A percentile compares a stretch with the other conserved stretches of the same genome.
phyloP scores from a whole-genome alignment of 2,888 invertebrate genomes.

The Pseudeuparius sepicola region DNA sequence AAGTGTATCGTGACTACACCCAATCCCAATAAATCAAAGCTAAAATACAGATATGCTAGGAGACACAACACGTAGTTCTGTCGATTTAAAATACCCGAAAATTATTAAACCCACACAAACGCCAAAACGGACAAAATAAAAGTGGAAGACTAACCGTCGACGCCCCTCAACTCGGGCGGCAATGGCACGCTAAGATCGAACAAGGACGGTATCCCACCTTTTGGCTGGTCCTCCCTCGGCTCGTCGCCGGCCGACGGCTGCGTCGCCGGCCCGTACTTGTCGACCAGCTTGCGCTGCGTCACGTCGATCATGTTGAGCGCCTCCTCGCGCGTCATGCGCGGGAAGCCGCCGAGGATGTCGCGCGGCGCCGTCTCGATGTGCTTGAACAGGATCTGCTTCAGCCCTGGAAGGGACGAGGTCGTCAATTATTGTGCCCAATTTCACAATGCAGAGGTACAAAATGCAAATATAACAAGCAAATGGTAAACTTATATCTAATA shows the following conservation, averaged over 20 bases:
- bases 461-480: too few relatives aligned
- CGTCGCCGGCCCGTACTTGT: constrained; percentile 34
- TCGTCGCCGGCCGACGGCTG: not conserved
- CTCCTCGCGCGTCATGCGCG: constrained; percentile 68
- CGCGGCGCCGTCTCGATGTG: constrained; percentile 87
- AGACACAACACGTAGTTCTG: too few relatives aligned
- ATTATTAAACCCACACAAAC: too few relatives aligned
- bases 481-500: too few relatives aligned
- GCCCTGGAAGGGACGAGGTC: too few relatives aligned
- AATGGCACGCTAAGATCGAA: constrained; percentile 36
- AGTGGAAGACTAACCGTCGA: constrained; percentile 29
- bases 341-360: constrained; percentile 84
- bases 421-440: too few relatives aligned
- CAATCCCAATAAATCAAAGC: too few relatives aligned
- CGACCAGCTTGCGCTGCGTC: constrained; percentile 42
- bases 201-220: constrained; percentile 33
- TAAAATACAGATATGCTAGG: too few relatives aligned
- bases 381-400: constrained; percentile 43
- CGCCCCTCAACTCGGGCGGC: constrained; percentile 30
- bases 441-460: too few relatives aligned
- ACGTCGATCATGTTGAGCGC: constrained; percentile 47
- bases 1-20: too few relatives aligned
- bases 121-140: constrained; percentile 14
- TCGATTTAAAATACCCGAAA: too few relatives aligned
- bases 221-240: constrained; percentile 10